A percentile compares a stretch with the other conserved stretches of the same genome.
These are phyloP conservation scores for Papilio helenus DNA, from an alignment of 1,140 invertebrate species.

Conservation along the genomic window DNA sequence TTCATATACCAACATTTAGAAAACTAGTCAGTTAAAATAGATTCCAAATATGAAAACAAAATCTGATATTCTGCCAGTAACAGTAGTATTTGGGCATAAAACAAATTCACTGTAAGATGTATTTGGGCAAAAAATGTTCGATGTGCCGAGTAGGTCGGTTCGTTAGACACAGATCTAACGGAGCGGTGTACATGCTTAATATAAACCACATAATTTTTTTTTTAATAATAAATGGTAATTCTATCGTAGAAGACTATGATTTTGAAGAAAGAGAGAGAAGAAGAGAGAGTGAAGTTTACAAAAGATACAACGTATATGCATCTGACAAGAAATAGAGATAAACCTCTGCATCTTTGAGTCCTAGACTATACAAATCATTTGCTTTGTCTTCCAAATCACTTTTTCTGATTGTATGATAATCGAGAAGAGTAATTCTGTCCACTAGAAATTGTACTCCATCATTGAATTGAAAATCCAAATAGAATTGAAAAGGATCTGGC, in stretches of 20 bases:
- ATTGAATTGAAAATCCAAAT: neutral
- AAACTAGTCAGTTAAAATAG: too few species aligned
- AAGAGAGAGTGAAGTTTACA: too few species aligned
- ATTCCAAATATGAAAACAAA: neutral
- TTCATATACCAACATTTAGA: too few species aligned
- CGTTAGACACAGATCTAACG: constrained; percentile 18
- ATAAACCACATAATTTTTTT: neutral
- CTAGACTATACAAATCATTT: too few species aligned
- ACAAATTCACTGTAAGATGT: neutral
- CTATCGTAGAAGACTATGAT: too few species aligned
- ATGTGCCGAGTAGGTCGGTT: constrained; percentile 19
- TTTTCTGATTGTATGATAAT: too few species aligned
- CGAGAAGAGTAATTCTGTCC: too few species aligned
- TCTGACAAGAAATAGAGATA: too few species aligned
- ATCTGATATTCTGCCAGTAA: neutral
- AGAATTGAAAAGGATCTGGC: neutral
- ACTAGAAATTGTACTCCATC: neutral
- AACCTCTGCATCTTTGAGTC: too few species aligned
- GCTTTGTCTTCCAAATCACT: too few species aligned
- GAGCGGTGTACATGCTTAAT: constrained; percentile 22
- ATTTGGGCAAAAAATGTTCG: constrained; percentile 1
- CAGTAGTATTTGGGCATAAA: neutral
- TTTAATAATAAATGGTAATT: neutral
- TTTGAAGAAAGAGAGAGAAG: too few species aligned
- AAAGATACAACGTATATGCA: too few species aligned